Evolutionary conservation across 2,888 invertebrate genomes (phyloP).

Genomic region (Thalpophila matura): DNA sequence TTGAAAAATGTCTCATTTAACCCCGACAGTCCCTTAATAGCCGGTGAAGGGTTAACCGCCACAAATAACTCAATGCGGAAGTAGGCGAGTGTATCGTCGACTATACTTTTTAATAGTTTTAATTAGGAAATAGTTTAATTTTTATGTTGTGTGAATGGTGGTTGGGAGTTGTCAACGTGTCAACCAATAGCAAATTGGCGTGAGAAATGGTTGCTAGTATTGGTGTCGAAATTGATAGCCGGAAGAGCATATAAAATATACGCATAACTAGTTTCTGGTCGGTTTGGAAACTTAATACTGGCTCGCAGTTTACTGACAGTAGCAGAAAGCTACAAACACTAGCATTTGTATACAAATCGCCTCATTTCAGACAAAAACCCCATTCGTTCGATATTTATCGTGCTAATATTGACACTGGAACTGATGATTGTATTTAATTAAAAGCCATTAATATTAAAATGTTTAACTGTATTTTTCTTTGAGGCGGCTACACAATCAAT

Average conservation of each 20-base stretch:
- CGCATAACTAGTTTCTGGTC: slow-evolving; percentile 59
- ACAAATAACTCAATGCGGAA: slow-evolving; percentile 89
- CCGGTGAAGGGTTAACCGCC: slow-evolving; percentile 88
- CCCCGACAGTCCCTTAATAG: slow-evolving; percentile 88
- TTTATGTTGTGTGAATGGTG: slow-evolving; percentile 78
- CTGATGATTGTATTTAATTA: slow-evolving; percentile 16
- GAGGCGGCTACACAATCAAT: too few relatives aligned
- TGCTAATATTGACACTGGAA: slow-evolving; percentile 14
- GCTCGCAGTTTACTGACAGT: slow-evolving; percentile 32
- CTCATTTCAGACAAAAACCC: slow-evolving; percentile 32
- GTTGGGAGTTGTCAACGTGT: slow-evolving; percentile 74
- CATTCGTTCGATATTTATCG: slow-evolving; percentile 29
- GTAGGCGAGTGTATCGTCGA: slow-evolving; percentile 80
- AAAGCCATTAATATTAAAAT: background rate
- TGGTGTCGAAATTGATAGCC: slow-evolving; percentile 67
- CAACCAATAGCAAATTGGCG: slow-evolving; percentile 81
- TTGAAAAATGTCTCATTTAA: slow-evolving; percentile 90
- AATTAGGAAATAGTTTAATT: slow-evolving; percentile 90
- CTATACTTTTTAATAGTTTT: slow-evolving; percentile 88
- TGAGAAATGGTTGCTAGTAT: slow-evolving; percentile 79
- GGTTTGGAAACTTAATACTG: slow-evolving; percentile 54
- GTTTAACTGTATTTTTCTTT: too few relatives aligned
- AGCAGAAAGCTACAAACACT: slow-evolving; percentile 41
- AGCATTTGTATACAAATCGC: slow-evolving; percentile 46
- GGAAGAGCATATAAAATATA: slow-evolving; percentile 65